Evolutionary conservation across 2,113 vertebrate species (phyloP).

Genomic region (Collichthys lucidus): DNA sequence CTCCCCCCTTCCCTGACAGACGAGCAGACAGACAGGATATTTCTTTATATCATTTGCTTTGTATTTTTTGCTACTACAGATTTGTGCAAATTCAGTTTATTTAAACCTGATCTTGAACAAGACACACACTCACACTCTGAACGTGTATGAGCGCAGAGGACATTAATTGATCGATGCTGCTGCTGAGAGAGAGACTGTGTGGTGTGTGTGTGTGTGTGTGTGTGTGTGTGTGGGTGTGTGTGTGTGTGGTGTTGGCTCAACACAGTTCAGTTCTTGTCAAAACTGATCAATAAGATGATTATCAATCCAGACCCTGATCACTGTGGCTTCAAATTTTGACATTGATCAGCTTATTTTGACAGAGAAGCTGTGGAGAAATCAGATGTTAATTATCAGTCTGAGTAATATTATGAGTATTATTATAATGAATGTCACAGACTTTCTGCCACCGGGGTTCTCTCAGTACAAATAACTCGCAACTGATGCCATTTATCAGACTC

Average conservation of each 20-base stretch:
- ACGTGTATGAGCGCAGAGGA: background rate
- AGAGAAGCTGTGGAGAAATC: background rate
- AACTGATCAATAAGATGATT: constrained; percentile 17
- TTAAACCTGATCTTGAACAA: background rate
- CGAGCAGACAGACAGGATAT: background rate
- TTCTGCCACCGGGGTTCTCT: no score
- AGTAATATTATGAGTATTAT: no score
- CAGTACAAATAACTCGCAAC: no score
- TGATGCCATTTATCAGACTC: no score
- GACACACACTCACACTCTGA: background rate
- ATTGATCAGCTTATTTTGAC: background rate
- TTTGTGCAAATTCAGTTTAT: background rate
- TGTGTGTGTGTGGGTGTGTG: no score
- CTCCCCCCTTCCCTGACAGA: constrained; percentile 87
- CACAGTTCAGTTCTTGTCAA: background rate
- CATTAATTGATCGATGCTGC: background rate
- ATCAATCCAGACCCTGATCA: background rate
- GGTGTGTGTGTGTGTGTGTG: no score
- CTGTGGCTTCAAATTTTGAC: background rate
- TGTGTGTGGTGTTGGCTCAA: constrained; percentile 10
- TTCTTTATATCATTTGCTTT: background rate
- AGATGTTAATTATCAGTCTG: no score
- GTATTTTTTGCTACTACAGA: background rate
- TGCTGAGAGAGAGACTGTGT: background rate
- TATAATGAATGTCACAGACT: no score